Conservation (phyloP, 1,140 invertebrate genomes). For the Orussus abietinus region DNA sequence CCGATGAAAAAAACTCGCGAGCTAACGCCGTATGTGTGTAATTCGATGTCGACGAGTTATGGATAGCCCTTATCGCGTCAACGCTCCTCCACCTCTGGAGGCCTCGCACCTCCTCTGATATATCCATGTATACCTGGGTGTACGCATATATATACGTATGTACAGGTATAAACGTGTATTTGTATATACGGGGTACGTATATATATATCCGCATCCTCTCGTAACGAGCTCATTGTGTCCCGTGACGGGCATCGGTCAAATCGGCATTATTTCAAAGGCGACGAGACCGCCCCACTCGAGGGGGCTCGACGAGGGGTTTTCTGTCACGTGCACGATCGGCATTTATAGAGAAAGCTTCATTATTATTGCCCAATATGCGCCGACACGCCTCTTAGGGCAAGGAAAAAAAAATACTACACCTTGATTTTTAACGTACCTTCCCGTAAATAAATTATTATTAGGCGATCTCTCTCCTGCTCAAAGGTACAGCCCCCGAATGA, state of each 20-base stretch:
- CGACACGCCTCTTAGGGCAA: too few species aligned
- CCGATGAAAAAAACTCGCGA: background rate
- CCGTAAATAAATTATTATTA: slow-evolving; percentile 9
- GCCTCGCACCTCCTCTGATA: too few species aligned
- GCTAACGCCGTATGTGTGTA: slow-evolving; percentile 5
- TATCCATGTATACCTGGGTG: too few species aligned
- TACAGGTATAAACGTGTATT: too few species aligned
- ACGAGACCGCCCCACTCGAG: slow-evolving; percentile 31
- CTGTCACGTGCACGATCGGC: slow-evolving; percentile 46
- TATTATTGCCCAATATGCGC: slow-evolving; percentile 28
- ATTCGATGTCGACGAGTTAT: background rate
- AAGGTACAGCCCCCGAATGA: slow-evolving; percentile 10
- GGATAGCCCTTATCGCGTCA: background rate
- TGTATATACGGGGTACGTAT: too few species aligned
- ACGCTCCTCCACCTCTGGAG: too few species aligned
- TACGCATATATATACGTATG: too few species aligned
- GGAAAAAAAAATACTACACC: slow-evolving; percentile 5
- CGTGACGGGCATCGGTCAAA: slow-evolving; percentile 47
- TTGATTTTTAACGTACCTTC: background rate
- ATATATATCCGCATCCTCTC: too few species aligned
- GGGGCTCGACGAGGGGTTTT: slow-evolving; percentile 44
- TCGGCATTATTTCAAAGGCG: slow-evolving; percentile 48
- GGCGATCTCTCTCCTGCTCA: background rate
- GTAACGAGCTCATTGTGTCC: background rate
- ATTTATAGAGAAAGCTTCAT: slow-evolving; percentile 36